Evolutionary conservation across 2,113 vertebrate species (phyloP), one percentile per base, ranked within the genome.

Genomic region (Ptyas mucosa): DNA sequence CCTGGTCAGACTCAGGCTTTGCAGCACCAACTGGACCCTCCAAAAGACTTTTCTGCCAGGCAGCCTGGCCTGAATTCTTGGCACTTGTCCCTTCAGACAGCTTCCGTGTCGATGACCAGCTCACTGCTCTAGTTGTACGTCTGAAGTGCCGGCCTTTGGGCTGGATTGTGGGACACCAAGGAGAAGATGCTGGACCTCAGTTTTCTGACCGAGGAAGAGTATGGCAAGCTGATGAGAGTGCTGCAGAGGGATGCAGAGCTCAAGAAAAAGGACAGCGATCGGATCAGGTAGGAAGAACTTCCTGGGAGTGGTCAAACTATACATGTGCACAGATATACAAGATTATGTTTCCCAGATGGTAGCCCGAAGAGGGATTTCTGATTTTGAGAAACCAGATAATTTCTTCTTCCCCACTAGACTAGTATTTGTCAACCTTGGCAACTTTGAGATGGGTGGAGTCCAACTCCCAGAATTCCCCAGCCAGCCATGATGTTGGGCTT

Each of bases 191-290:
- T 98, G 96, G 97, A 98, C 95, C 96, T 98, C 94, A 97, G 97
- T 92, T 98, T 98, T 91, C 92, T 98, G 92, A 98, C 97, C 0
- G 97, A 98, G 3, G 97, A 97, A 87, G 97, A 98, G 85, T 98
- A 98, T 93, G 95, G 96, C 43, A 95, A 97, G 69, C 96, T 98
- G 90, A 95, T 98, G 95, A 96, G 96, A 89, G 97, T 98, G 91
- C 95, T 98, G 89, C 97, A 98, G 95, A 97, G 97, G 54, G 97
- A 98, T 95, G 97, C 97, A 1, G 97, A 98, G 51, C 94, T 98
- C 49, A 97, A 97, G 96, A 97, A 96, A 92, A 97, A 96, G 85
- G 97, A 98, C n/a, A 93, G 95, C 2, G 97, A 97, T 93, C 97
- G 97, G 9, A 97, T 98, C 96, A 97, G 97, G 97, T 98, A 95